A percentile compares a stretch with the other conserved stretches of the same genome.
These are phyloP conservation scores for Cuculus canorus DNA, from an alignment of 2,797 vertebrate genomes.

Conservation along the genomic window DNA sequence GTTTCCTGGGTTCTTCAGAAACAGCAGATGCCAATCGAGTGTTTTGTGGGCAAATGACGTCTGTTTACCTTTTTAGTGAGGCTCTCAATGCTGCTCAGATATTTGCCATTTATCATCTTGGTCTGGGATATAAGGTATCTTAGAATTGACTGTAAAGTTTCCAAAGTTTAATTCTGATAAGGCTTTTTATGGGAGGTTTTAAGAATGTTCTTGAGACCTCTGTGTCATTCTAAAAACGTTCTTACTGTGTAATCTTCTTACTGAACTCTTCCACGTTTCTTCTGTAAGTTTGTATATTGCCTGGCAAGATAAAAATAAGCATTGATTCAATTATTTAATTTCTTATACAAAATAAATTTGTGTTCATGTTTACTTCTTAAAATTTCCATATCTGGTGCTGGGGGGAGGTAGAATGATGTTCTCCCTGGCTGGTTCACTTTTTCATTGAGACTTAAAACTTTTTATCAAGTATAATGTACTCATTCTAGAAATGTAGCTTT, in stretches of 20 bases:
- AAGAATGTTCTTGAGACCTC: background rate
- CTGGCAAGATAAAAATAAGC: background rate
- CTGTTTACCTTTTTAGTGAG: slow-evolving; percentile 96
- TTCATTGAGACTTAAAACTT: background rate
- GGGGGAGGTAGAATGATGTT: background rate
- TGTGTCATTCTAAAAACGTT: background rate
- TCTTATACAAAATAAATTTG: background rate
- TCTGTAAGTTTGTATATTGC: background rate
- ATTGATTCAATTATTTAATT: background rate
- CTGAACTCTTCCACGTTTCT: background rate
- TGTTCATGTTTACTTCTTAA: background rate
- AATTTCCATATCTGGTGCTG: background rate
- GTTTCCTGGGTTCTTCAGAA: slow-evolving; percentile 98
- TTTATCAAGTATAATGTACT: background rate
- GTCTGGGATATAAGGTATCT: slow-evolving; percentile 94
- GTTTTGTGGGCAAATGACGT: slow-evolving; percentile 98
- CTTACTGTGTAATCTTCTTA: background rate
- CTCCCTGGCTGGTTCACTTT: background rate
- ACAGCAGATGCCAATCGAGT: slow-evolving; percentile 95
- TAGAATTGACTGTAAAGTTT: background rate
- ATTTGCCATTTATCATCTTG: slow-evolving; percentile 96
- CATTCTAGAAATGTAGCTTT: background rate
- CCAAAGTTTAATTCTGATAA: background rate
- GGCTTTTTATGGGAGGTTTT: background rate
- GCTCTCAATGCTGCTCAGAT: slow-evolving; percentile 96